phyloP scores from a whole-genome alignment of 2,113 vertebrate species.

The Heteronetta atricapilla region DNA sequence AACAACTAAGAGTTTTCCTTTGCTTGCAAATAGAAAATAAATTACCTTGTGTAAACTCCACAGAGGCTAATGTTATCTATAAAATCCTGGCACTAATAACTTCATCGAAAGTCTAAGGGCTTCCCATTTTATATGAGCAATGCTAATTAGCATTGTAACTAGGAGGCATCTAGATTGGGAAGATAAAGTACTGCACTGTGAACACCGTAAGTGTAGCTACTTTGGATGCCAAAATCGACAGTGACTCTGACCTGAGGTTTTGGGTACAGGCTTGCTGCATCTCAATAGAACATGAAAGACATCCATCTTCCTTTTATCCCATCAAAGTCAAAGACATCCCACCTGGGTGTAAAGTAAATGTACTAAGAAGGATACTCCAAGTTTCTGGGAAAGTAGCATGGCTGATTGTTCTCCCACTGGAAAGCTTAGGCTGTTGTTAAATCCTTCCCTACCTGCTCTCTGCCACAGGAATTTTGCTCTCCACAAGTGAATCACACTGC shows the following conservation, averaged over 20 bases:
- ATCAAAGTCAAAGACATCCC: not conserved
- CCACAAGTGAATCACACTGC: not conserved
- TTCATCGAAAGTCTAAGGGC: not conserved
- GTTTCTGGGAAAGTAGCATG: not conserved
- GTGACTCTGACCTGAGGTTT: not conserved
- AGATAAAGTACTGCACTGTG: not conserved
- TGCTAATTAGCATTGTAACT: not conserved
- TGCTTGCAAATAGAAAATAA: constrained; percentile 39
- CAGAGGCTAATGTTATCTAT: not conserved
- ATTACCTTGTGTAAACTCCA: constrained; percentile 32
- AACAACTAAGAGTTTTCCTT: constrained; percentile 31
- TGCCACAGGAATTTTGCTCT: not conserved
- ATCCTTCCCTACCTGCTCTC: not conserved
- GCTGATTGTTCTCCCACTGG: not conserved
- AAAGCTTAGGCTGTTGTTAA: not conserved
- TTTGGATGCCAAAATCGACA: not conserved
- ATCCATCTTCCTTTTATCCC: not conserved
- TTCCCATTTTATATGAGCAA: not conserved
- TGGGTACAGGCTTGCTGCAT: not conserved
- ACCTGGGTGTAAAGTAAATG: accelerated
- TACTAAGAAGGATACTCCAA: not conserved
- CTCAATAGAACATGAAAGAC: not conserved
- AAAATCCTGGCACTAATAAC: not conserved
- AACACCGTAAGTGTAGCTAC: not conserved
- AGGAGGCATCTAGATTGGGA: not conserved